Conservation (phyloP, 2,888 invertebrate genomes). For the Phalangium opilio region DNA sequence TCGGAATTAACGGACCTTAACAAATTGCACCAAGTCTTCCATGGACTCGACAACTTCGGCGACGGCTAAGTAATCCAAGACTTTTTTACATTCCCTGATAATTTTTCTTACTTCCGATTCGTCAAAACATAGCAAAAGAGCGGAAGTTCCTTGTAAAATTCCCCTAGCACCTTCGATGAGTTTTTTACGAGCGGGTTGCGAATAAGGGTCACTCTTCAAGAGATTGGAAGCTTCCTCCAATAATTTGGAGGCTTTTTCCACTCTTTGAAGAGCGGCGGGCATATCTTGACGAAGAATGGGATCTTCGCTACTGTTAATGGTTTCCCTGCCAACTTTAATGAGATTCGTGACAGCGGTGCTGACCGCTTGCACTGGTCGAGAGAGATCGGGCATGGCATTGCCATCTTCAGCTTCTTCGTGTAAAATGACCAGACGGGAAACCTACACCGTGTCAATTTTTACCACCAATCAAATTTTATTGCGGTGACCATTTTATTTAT, state of each 20-base stretch:
- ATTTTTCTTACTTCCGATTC: constrained; percentile 99
- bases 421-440: constrained; percentile 91
- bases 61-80: constrained; percentile 91
- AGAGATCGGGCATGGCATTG: constrained; percentile 98
- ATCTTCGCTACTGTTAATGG: constrained; percentile 94
- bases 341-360: constrained; percentile 52
- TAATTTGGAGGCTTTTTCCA: constrained; percentile 84
- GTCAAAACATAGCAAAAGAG: constrained; percentile 88
- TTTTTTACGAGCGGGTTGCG: constrained; percentile 84
- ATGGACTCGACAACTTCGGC: constrained; percentile 96
- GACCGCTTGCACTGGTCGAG: constrained; percentile 83
- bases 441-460: no score
- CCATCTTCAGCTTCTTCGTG: constrained; percentile 99
- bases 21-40: constrained; percentile 94
- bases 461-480: no score
- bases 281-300: constrained; percentile 90
- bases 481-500: no score
- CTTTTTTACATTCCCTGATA: constrained; percentile 89
- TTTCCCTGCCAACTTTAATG: constrained; percentile 80
- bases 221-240: constrained; percentile 91
- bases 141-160: constrained; percentile 93
- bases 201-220: constrained; percentile 85
- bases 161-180: constrained; percentile 81
- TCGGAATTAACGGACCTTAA: constrained; percentile 44
- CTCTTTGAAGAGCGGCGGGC: constrained; percentile 86